Conservation (phyloP, 30 jellyfish, hydroid and myxozoan genomes). For the Hydractinia symbiolongicarpus region DNA sequence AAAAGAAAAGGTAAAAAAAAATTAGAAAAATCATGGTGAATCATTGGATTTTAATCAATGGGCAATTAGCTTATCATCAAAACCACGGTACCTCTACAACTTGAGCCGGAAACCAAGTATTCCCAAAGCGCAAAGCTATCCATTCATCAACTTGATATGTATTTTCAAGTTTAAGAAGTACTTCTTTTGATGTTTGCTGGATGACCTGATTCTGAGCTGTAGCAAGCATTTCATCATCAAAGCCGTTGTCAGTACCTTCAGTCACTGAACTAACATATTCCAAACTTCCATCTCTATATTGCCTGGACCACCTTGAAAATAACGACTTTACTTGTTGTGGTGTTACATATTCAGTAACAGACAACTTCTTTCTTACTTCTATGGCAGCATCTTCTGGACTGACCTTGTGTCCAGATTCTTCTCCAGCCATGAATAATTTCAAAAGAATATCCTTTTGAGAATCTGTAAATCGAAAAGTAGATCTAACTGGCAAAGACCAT, state of each 20-base stretch:
- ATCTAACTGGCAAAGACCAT: constrained; percentile 8
- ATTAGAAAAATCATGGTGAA: too few species aligned
- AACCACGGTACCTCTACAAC: neutral
- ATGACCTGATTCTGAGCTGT: neutral
- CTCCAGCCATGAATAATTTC: constrained; percentile 9
- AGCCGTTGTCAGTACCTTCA: neutral
- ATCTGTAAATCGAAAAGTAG: neutral
- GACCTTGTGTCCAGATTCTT: constrained; percentile 12
- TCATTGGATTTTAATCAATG: too few species aligned
- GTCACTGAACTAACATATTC: neutral
- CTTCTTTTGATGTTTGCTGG: neutral
- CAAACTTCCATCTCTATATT: neutral
- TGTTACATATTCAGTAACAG: neutral
- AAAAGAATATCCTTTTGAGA: neutral
- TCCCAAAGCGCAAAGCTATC: constrained; percentile 1
- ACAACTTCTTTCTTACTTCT: neutral
- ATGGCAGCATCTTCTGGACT: constrained; percentile 16
- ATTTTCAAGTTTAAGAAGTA: neutral
- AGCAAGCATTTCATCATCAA: neutral
- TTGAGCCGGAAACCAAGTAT: neutral
- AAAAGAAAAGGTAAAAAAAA: too few species aligned
- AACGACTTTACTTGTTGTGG: neutral
- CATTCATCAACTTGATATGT: constrained; percentile 1
- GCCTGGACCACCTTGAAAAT: neutral
- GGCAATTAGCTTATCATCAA: too few species aligned